Conservation (phyloP, 2,113 vertebrate species). For the Peucedramus taeniatus region DNA sequence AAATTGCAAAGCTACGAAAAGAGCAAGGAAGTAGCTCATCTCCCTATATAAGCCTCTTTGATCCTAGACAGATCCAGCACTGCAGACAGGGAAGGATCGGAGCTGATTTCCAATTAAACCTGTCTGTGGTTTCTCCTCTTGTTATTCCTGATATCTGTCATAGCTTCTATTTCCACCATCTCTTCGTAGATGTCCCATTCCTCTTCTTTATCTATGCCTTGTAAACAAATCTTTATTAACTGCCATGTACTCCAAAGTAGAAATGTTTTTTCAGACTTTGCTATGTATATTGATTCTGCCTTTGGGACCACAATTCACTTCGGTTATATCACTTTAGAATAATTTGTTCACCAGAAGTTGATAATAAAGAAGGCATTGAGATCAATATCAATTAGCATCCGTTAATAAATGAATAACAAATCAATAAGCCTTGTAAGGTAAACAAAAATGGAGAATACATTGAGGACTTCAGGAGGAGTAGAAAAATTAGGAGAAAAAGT, state of each 20-base stretch:
- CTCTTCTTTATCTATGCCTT: neutral
- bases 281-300: slow-evolving; percentile 5
- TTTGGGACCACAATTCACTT: neutral
- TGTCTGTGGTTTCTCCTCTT: neutral
- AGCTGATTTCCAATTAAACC: neutral
- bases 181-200: neutral
- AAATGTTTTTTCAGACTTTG: neutral
- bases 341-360: slow-evolving; percentile 15
- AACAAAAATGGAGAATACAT: neutral
- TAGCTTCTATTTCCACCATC: neutral
- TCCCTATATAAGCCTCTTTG: neutral
- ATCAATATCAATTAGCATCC: slow-evolving; percentile 51
- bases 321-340: neutral
- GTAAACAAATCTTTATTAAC: neutral
- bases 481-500: neutral
- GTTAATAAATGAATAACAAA: slow-evolving; percentile 45
- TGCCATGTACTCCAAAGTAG: neutral
- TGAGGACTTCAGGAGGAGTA: neutral
- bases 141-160: neutral
- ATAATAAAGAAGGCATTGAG: slow-evolving; percentile 21
- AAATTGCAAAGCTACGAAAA: neutral
- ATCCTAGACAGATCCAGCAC: neutral
- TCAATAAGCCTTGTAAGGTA: neutral
- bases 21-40: neutral
- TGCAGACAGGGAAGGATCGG: neutral